phyloP scores from a whole-genome alignment of 2,888 invertebrate species.

The Embidobia sp. region DNA sequence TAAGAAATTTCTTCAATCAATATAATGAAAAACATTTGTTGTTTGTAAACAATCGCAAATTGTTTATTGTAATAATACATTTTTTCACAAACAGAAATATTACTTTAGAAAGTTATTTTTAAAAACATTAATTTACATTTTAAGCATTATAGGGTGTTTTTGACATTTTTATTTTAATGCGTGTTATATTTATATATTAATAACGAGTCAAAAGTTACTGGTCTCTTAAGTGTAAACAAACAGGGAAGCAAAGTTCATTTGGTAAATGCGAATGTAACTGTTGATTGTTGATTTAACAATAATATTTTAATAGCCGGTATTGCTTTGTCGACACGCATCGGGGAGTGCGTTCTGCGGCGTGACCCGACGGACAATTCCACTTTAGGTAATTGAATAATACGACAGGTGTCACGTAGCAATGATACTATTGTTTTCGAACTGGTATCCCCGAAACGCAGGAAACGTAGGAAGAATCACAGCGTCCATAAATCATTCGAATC shows the following conservation, averaged over 20 bases:
- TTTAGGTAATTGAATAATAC: conserved; percentile 38
- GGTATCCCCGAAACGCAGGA: neutral
- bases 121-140: too few relatives aligned
- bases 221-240: neutral
- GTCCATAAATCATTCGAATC: neutral
- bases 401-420: conserved; percentile 23
- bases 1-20: too few relatives aligned
- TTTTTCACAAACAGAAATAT: too few relatives aligned
- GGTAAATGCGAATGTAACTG: neutral
- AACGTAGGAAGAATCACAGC: neutral
- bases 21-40: too few relatives aligned
- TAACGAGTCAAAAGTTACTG: neutral
- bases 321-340: too few relatives aligned
- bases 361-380: conserved; percentile 2
- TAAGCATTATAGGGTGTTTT: too few relatives aligned
- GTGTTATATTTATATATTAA: neutral
- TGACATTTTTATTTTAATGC: too few relatives aligned
- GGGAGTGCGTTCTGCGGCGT: neutral
- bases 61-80: too few relatives aligned
- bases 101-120: too few relatives aligned
- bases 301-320: too few relatives aligned
- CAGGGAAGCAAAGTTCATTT: neutral
- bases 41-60: too few relatives aligned
- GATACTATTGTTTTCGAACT: neutral
- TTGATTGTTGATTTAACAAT: neutral